Base-by-base conservation (phyloP, 2,888 invertebrate genomes). In the Hypomecis atomaria region DNA sequence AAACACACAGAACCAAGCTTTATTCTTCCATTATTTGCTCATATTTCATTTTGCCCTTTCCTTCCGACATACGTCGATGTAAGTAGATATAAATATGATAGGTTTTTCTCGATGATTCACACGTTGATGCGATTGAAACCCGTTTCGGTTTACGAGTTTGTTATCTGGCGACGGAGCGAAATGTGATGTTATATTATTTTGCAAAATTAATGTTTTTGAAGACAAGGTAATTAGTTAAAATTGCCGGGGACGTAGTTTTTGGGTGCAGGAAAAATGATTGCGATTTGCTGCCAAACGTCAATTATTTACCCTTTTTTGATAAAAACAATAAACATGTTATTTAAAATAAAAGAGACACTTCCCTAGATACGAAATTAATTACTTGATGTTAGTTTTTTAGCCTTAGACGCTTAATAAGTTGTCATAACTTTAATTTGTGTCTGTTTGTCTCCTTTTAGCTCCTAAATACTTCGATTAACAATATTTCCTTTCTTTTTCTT, bases 121-220 rank as follows among this genome's bases (percentile, higher is more conserved):
- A 66, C 57, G 13, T 56, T 59, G 53, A 36, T 59, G 56, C 37
- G 59, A 57, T 59, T 47, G 42, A 65, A 71, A 69, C 71, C 54
- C 48, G 71, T 70, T 70, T 64, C 4, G 13, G 43, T 68, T 67
- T 71, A 69, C 62, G 59, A 48, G 56, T 69, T 66, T 67, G 65
- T 66, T 69, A 64, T 69, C 61, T 23, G 47, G 62, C 49, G 64
- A 64, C 62, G n/a, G 57, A 68, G 60, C 65, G 13, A 56, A 44
- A 64, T 52, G 33, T 43, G 49, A 50, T 58, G 53, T 53, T 43
- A 48, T n/a, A 55, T 63, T 33, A 59, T 61, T 56, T 65, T 54
- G 49, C 50, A 50, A 67, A 62, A 67, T 44, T 44, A 45, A 59
- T 44, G 38, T 10, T 53, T 36, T 48, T 58, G 9, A 57, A 47